phyloP scores from a whole-genome alignment of 2,113 vertebrate genomes.

The Shinisaurus crocodilurus region DNA sequence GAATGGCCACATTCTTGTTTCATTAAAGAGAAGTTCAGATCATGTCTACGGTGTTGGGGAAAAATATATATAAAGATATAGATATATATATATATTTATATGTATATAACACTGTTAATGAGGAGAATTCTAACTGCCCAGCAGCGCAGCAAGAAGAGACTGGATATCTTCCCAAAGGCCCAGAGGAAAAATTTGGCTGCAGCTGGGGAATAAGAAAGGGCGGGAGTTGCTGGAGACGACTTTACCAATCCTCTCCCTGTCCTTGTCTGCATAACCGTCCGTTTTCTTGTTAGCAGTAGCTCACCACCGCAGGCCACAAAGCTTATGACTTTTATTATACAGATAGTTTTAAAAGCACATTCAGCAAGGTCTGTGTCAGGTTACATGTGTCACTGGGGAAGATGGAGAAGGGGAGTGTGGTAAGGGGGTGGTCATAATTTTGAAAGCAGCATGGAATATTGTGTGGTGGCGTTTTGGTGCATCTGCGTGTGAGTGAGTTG shows the following conservation, averaged over 20 bases:
- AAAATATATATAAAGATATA: slow-evolving; percentile 80
- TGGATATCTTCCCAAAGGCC: slow-evolving; percentile 67
- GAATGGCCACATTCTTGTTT: slow-evolving; percentile 77
- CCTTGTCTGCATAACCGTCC: slow-evolving; percentile 34
- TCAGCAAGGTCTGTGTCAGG: neutral
- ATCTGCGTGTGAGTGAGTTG: slow-evolving; percentile 13
- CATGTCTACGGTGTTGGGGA: slow-evolving; percentile 80
- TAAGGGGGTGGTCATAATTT: rapidly evolving
- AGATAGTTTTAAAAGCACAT: neutral
- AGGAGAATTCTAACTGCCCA: slow-evolving; percentile 80
- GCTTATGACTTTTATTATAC: slow-evolving; percentile 10
- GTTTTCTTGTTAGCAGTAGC: slow-evolving; percentile 42
- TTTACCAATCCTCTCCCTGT: slow-evolving; percentile 8
- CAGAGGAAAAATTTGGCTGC: slow-evolving; percentile 69
- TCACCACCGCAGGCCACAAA: rapidly evolving
- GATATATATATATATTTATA: slow-evolving; percentile 84
- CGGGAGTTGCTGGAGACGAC: neutral
- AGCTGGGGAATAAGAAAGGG: slow-evolving; percentile 54
- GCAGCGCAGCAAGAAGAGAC: slow-evolving; percentile 71
- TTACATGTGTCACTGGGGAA: neutral
- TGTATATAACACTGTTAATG: slow-evolving; percentile 85
- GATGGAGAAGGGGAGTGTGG: rapidly evolving
- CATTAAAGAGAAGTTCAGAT: slow-evolving; percentile 78
- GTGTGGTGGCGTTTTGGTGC: slow-evolving; percentile 14
- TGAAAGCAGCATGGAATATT: slow-evolving; percentile 8